Evolutionary conservation across 30 jellyfish, hydroid and myxozoan genomes (phyloP), one percentile per base, ranked within the genome.

Genomic region (Chironex yamaguchii): DNA sequence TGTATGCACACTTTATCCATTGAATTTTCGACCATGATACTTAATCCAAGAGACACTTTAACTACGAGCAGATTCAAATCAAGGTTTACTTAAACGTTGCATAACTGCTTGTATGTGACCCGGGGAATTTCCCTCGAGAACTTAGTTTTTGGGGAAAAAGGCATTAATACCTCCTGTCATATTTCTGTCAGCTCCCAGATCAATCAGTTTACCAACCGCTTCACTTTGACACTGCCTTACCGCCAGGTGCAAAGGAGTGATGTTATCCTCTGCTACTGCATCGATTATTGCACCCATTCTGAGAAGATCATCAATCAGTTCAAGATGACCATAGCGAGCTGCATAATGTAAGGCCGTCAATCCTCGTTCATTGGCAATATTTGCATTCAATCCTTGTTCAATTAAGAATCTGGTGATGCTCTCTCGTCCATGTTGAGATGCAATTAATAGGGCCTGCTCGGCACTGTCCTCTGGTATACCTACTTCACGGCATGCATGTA

Each of bases 181-280:
- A 31, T 90, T 50, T 51, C 83, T 76, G 24, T 77, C 36, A 49
- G 79, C 54, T 13, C 97, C 97, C 73, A 88, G 62, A 17, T 84
- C 89, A 32, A 90, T 52, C 0, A 90, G 82, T 12, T 34, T 42
- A 17, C 67, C 17, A 3, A 84, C 90, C 4, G 92, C 93, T 30
- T 84, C 97, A 31, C 52, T 91, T 42, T 87, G 92, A 36, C 97
- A 76, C 35, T 90, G 97, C 33, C 90, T 82, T 34, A 90, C 89
- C 2, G 97, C 96, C 25, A 86, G 35, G 58, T 90, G 97, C 88
- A 90, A 77, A 17, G 97, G 96, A 12, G 97, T 74, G 89, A 90
- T 80, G 6, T 79, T 53, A 4, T 82, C 90, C 26, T 51, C 78
- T 3, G 92, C 76, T 31, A 68, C 28, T 1, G 77, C 85, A 29